These are phyloP conservation scores for Polydesmus complanatus DNA, from an alignment of 2,888 invertebrate species.

Conservation along the genomic window DNA sequence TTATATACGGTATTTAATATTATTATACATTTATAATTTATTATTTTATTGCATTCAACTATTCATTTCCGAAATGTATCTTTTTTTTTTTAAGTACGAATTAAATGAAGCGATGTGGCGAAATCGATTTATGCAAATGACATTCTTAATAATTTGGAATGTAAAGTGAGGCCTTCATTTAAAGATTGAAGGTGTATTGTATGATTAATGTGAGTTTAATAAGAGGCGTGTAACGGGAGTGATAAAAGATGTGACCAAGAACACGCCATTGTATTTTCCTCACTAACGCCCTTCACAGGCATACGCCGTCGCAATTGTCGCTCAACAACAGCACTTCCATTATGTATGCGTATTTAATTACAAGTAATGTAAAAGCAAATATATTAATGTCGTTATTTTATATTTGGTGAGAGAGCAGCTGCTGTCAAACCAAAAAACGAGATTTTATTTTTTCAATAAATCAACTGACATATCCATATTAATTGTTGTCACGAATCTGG, in stretches of 20 bases:
- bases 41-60: too few species aligned
- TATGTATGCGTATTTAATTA: neutral
- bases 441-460: neutral
- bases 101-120: too few species aligned
- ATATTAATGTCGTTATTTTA: neutral
- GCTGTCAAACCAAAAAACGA: neutral
- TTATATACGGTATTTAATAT: too few species aligned
- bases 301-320: neutral
- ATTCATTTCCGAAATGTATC: too few species aligned
- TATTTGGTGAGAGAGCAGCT: neutral
- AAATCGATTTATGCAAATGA: too few species aligned
- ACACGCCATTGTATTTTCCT: neutral
- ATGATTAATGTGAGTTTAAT: neutral
- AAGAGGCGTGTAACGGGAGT: neutral
- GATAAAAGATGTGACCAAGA: neutral
- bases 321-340: neutral
- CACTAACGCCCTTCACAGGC: neutral
- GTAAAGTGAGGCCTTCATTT: too few species aligned
- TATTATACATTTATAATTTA: too few species aligned
- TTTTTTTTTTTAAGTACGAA: too few species aligned
- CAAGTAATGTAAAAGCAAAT: neutral
- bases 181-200: too few species aligned
- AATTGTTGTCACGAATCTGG: neutral
- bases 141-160: too few species aligned
- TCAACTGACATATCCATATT: neutral